Percentiles rank a stretch among this genome's conserved stretches.
These are phyloP conservation scores for Disparrhopalites patrizii DNA, from an alignment of 2,888 invertebrate species.

Conservation along the genomic window DNA sequence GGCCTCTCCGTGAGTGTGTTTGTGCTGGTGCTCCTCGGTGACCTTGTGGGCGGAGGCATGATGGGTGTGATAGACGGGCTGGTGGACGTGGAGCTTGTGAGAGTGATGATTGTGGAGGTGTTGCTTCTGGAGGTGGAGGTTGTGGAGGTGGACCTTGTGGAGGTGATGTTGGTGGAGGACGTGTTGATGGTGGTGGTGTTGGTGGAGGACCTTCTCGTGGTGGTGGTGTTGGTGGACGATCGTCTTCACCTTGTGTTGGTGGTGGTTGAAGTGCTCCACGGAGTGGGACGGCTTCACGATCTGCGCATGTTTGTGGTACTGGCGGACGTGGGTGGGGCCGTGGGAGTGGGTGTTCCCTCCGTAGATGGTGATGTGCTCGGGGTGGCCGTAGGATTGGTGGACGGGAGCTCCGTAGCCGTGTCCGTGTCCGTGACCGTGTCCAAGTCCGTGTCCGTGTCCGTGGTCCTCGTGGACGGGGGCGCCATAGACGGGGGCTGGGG, in stretches of 20 bases:
- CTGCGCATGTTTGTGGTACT: constrained; percentile 23
- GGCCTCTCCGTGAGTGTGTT: constrained; percentile 26
- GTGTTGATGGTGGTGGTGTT: constrained; percentile 33
- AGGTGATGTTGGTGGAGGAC: constrained; percentile 32
- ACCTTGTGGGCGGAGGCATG: constrained; percentile 14
- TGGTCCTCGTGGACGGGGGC: constrained; percentile 5
- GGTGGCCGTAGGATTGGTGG: constrained; percentile 2
- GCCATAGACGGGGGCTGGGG: background rate
- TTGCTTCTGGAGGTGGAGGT: constrained; percentile 29
- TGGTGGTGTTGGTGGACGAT: constrained; percentile 30
- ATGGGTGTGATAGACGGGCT: constrained; percentile 29
- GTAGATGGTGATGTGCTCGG: constrained; percentile 14
- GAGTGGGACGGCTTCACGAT: constrained; percentile 19
- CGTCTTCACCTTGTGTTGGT: constrained; percentile 17
- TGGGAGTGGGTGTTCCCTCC: constrained; percentile 18
- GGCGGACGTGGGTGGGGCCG: constrained; percentile 22
- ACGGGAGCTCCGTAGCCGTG: constrained; percentile 11
- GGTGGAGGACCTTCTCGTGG: constrained; percentile 27
- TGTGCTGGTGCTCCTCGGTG: constrained; percentile 24
- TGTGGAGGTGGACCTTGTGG: constrained; percentile 32
- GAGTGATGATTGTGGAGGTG: constrained; percentile 27
- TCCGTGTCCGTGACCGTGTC: background rate
- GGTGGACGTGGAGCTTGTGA: constrained; percentile 28
- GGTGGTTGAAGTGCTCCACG: constrained; percentile 22
- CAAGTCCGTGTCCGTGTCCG: background rate